Evolutionary conservation across 2,113 vertebrate genomes (phyloP).

Genomic region (Perognathus longimembris): DNA sequence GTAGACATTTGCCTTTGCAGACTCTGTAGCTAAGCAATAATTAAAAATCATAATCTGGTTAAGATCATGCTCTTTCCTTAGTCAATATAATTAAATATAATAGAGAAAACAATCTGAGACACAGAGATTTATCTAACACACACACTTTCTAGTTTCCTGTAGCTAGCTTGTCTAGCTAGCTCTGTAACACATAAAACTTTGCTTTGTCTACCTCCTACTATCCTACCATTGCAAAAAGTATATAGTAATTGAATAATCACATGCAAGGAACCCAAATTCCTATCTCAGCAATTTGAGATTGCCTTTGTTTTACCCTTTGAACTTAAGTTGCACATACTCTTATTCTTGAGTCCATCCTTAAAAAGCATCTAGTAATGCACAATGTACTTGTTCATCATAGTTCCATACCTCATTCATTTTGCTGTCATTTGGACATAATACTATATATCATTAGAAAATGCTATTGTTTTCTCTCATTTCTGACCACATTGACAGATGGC

Average conservation of each 20-base stretch:
- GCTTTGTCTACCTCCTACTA: background rate
- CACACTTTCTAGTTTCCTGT: background rate
- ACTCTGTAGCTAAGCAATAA: background rate
- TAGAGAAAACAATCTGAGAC: background rate
- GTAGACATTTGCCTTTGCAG: background rate
- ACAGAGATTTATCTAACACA: background rate
- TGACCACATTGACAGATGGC: background rate
- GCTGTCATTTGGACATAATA: background rate
- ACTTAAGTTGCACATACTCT: background rate
- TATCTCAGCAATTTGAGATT: background rate
- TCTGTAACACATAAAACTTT: background rate
- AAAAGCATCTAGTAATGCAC: background rate
- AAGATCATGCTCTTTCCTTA: background rate
- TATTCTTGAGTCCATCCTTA: background rate
- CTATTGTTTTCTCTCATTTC: background rate
- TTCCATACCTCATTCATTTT: background rate
- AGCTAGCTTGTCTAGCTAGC: background rate
- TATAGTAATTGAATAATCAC: background rate
- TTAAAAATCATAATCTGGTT: background rate
- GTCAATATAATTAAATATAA: background rate
- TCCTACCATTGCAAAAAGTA: background rate
- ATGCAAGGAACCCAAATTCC: background rate
- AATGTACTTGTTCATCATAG: background rate
- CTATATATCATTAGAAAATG: background rate
- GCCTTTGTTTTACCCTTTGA: background rate